Percentiles rank a stretch among this genome's conserved stretches.
Evolutionary conservation across 2,888 invertebrate species (phyloP).

Genomic region (Agriopis marginaria): DNA sequence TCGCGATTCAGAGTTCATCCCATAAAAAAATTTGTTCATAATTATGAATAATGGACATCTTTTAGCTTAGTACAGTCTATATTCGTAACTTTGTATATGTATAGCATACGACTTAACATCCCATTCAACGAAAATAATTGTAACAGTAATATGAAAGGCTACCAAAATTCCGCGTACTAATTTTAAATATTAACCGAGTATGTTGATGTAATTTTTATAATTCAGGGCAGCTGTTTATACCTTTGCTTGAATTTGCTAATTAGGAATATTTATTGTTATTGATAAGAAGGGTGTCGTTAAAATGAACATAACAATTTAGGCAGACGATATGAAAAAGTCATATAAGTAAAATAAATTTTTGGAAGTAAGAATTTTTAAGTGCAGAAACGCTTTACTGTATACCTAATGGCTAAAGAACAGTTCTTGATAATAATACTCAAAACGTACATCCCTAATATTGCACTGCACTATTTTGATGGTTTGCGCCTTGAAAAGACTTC

Average conservation of each 20-base stretch:
- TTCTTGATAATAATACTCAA: neutral
- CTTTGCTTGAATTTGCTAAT: constrained; percentile 35
- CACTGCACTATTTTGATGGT: neutral
- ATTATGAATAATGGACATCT: too few species aligned
- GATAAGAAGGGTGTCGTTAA: constrained; percentile 21
- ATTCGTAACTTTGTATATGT: neutral
- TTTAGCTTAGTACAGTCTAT: too few species aligned
- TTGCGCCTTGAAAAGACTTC: constrained; percentile 33
- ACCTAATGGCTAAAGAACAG: neutral
- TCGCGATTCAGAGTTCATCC: too few species aligned
- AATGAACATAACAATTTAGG: constrained; percentile 22
- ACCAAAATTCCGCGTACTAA: constrained; percentile 17
- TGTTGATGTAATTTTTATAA: constrained; percentile 8
- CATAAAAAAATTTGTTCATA: too few species aligned
- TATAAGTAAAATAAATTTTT: neutral
- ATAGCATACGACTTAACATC: neutral
- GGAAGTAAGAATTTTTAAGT: constrained; percentile 1
- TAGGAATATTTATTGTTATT: constrained; percentile 43
- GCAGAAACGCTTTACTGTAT: neutral
- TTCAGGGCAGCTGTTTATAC: constrained; percentile 14
- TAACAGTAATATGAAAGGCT: neutral
- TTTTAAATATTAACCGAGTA: constrained; percentile 1
- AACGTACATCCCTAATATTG: neutral
- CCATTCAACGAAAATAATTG: constrained; percentile 5
- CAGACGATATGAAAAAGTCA: neutral